Evolutionary conservation across 2,797 vertebrate species (phyloP), one percentile per base, ranked within the genome.

Genomic region (Rachycentron canadum): DNA sequence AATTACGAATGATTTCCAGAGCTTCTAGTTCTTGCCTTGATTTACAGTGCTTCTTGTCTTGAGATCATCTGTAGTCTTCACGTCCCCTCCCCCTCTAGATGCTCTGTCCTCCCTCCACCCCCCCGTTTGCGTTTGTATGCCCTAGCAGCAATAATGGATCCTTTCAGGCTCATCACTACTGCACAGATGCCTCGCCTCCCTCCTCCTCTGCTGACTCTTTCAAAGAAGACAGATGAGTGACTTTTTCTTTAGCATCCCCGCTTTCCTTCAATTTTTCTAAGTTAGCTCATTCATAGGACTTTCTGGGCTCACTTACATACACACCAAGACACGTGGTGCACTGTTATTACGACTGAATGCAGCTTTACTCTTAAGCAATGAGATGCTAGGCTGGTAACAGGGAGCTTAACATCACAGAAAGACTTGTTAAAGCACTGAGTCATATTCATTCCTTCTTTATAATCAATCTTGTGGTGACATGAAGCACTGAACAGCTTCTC

Each of bases 91-190:
- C 84, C 67, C 81, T 60, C 50, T 64, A 76, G 80, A 89, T 61
- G 63, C 67, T 55, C 70, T 72, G 32, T 49, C 53, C 76, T 21
- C 70, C 75, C 59, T 7, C 41, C 75, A 66, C 62, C 60, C 75
- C 69, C 62, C 60, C 26, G 49, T 61, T 60, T 55, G 21, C 32
- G 62, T 78, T 82, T 68, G 69, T 66, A 76, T 61, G 76, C 74
- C 78, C 63, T 16, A 13, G 74, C 66, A 84, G 81, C 82, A 73
- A 84, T 88, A 89, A 90, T 84, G 76, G 88, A 77, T 84, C 86
- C 81, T 90, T 91, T 90, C 83, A 89, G 76, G 34, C 75, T 80
- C 79, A 69, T 89, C 55, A 52, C 84, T 83, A 40, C 72, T 85
- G 84, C 77, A 69, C 78, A 81, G 74, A 84, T 50, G 70, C 78